Evolutionary conservation across 2,797 vertebrate genomes (phyloP).

Genomic region (Nannoperca australis): DNA sequence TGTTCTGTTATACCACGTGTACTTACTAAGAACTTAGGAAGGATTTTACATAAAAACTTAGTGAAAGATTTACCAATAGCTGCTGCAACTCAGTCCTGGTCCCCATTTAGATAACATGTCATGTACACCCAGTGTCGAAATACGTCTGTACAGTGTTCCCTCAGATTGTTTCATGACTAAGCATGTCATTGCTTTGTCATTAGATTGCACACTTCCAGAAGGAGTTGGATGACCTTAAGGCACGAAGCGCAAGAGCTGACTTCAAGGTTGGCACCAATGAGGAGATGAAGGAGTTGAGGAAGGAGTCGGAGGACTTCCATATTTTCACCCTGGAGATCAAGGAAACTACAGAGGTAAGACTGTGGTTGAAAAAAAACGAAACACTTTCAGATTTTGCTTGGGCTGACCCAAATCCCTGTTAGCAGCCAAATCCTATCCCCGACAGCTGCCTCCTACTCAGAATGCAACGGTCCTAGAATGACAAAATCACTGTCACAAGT

Average conservation of each 20-base stretch:
- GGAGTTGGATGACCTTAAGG: slow-evolving; percentile 95
- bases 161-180: not conserved
- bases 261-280: slow-evolving; percentile 91
- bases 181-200: slow-evolving; percentile 8
- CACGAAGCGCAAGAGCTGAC: slow-evolving; percentile 85
- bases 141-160: not conserved
- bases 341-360: slow-evolving; percentile 93
- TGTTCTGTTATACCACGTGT: not conserved
- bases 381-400: not conserved
- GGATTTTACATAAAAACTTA: not conserved
- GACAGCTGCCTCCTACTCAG: not conserved
- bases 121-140: not conserved
- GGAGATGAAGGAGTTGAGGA: slow-evolving; percentile 91
- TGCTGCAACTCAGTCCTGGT: not conserved
- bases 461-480: not conserved
- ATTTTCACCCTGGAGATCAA: slow-evolving; percentile 94
- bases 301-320: slow-evolving; percentile 89
- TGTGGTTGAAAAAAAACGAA: not conserved
- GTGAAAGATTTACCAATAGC: not conserved
- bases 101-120: not conserved
- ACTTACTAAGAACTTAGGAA: not conserved
- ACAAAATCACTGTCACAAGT: not conserved
- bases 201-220: slow-evolving; percentile 97
- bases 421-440: not conserved
- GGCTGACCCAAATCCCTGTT: not conserved